A percentile compares a stretch with the other conserved stretches of the same genome.
Evolutionary conservation across 2,888 invertebrate species (phyloP).

Genomic region (Drosophila affinis): DNA sequence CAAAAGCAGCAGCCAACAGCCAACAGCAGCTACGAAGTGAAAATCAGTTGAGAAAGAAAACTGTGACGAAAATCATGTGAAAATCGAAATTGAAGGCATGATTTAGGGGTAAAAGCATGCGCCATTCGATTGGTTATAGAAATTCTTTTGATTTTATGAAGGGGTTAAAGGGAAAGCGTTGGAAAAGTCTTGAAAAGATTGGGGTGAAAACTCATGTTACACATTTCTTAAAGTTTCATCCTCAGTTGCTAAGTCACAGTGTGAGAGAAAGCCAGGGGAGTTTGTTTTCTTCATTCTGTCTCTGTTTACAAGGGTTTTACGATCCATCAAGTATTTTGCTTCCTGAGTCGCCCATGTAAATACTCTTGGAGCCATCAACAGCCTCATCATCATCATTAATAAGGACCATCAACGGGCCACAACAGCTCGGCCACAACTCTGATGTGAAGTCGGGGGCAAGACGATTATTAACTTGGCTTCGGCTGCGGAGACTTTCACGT

Average conservation of each 20-base stretch:
- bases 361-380: not conserved
- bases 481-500: constrained; percentile 65
- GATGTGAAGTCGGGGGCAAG: not conserved
- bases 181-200: too few species aligned
- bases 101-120: not conserved
- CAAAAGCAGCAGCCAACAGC: constrained; percentile 19
- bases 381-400: constrained; percentile 4
- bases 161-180: not conserved
- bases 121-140: constrained; percentile 1
- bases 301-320: not conserved
- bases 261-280: not conserved
- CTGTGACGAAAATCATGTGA: constrained; percentile 30
- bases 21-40: constrained; percentile 24
- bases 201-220: too few species aligned
- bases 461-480: constrained; percentile 35
- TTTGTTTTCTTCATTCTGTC: not conserved
- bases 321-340: not conserved
- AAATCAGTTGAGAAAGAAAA: constrained; percentile 41
- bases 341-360: not conserved
- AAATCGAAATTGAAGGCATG: constrained; percentile 15
- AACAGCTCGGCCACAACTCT: not conserved
- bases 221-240: not conserved
- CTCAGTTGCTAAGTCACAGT: not conserved
- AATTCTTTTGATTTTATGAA: not conserved
- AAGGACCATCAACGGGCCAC: not conserved